phyloP scores from a whole-genome alignment of 2,113 vertebrate species.

The Sturnira hondurensis region DNA sequence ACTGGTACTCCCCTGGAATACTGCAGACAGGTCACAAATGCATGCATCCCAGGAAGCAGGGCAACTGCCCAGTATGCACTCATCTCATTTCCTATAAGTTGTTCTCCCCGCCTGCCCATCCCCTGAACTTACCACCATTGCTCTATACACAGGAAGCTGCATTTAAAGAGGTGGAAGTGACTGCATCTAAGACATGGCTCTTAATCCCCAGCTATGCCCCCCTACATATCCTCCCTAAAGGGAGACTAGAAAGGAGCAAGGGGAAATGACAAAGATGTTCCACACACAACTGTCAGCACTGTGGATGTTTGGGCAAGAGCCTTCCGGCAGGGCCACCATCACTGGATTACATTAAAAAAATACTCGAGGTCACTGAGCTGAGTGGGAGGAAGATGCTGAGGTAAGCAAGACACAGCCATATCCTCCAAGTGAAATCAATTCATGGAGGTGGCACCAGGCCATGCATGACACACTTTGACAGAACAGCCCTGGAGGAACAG shows the following conservation, averaged over 20 bases:
- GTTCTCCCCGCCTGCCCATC: no score
- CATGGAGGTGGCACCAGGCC: not conserved
- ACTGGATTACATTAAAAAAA: not conserved
- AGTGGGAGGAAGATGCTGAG: not conserved
- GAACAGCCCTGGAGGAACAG: not conserved
- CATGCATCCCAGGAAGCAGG: not conserved
- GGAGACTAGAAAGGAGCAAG: not conserved
- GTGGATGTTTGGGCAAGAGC: not conserved
- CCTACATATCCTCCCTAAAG: not conserved
- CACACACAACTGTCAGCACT: accelerated
- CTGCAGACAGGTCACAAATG: not conserved
- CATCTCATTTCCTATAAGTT: not conserved
- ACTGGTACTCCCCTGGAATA: not conserved
- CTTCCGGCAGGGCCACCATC: not conserved
- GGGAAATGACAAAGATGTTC: not conserved
- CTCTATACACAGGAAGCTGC: not conserved
- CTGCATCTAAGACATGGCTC: no score
- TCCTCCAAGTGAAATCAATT: not conserved
- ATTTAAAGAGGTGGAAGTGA: not conserved
- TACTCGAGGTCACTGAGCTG: not conserved
- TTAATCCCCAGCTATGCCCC: not conserved
- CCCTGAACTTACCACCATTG: not conserved
- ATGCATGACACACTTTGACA: accelerated
- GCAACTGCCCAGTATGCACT: not conserved
- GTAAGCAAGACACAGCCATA: not conserved